phyloP scores from a whole-genome alignment of 2,888 invertebrate genomes.

The Drosophila colorata region DNA sequence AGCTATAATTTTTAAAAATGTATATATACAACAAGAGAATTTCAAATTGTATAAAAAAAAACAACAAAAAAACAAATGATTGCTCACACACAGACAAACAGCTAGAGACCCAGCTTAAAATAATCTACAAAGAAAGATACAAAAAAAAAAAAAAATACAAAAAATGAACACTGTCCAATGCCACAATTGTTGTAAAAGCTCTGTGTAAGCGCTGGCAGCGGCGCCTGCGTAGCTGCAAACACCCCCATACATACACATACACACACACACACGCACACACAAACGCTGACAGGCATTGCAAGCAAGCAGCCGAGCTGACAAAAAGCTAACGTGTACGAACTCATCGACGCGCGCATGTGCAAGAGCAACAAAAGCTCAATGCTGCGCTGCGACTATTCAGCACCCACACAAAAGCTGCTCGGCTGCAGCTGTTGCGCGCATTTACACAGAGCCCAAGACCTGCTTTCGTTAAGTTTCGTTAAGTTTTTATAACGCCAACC shows the following conservation, averaged over 20 bases:
- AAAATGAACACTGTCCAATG: slow-evolving; percentile 61
- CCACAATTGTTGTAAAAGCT: slow-evolving; percentile 63
- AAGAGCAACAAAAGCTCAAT: neutral
- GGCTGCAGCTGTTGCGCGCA: neutral
- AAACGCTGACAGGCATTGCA: too few species aligned
- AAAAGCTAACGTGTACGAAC: neutral
- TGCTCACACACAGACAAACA: slow-evolving; percentile 40
- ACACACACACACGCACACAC: too few species aligned
- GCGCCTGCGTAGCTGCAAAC: neutral
- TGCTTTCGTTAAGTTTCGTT: slow-evolving; percentile 69
- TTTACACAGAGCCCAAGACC: slow-evolving; percentile 26
- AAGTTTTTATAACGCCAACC: slow-evolving; percentile 38
- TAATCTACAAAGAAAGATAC: slow-evolving; percentile 11
- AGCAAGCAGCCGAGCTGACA: neutral
- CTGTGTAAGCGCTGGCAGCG: slow-evolving; percentile 6
- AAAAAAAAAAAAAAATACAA: slow-evolving; percentile 7
- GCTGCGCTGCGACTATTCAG: neutral
- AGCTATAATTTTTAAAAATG: slow-evolving; percentile 30
- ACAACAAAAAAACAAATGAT: too few species aligned
- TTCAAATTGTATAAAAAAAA: slow-evolving; percentile 42
- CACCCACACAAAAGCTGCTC: neutral
- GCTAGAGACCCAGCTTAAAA: slow-evolving; percentile 17
- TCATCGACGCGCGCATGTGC: neutral
- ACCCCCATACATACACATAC: too few species aligned
- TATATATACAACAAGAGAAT: slow-evolving; percentile 38